phyloP scores from a whole-genome alignment of 2,888 invertebrate species.

The Calameuta filiformis region DNA sequence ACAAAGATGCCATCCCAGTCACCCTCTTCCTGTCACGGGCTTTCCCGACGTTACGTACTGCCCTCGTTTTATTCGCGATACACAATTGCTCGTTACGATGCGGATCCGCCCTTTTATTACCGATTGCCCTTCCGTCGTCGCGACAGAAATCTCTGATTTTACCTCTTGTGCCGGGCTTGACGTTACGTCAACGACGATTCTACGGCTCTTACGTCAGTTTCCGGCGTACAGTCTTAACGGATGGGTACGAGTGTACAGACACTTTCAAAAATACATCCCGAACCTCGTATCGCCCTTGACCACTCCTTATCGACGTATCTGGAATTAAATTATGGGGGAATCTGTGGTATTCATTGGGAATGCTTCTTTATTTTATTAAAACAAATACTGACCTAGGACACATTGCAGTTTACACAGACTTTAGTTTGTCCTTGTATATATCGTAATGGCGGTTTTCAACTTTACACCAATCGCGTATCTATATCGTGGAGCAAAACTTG shows the following conservation, averaged over 20 bases:
- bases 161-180: constrained; percentile 2
- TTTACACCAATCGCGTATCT: not conserved
- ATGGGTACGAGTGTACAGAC: not conserved
- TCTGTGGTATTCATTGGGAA: no score
- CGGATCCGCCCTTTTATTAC: constrained; percentile 36
- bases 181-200: not conserved
- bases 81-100: constrained; percentile 27
- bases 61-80: constrained; percentile 7
- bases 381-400: not conserved
- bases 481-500: not conserved
- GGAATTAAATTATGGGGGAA: no score
- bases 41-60: not conserved
- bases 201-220: not conserved
- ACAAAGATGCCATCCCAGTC: not conserved
- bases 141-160: constrained; percentile 30
- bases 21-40: not conserved
- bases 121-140: constrained; percentile 28
- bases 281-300: not conserved
- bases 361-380: no score
- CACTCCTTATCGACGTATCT: not conserved
- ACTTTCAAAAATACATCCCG: not conserved
- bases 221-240: not conserved
- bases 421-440: not conserved
- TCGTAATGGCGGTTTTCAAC: not conserved
- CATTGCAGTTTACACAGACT: not conserved